A percentile compares a stretch with the other conserved stretches of the same genome.
phyloP scores from a whole-genome alignment of 2,797 vertebrate genomes.

The Xiphophorus birchmanni region DNA sequence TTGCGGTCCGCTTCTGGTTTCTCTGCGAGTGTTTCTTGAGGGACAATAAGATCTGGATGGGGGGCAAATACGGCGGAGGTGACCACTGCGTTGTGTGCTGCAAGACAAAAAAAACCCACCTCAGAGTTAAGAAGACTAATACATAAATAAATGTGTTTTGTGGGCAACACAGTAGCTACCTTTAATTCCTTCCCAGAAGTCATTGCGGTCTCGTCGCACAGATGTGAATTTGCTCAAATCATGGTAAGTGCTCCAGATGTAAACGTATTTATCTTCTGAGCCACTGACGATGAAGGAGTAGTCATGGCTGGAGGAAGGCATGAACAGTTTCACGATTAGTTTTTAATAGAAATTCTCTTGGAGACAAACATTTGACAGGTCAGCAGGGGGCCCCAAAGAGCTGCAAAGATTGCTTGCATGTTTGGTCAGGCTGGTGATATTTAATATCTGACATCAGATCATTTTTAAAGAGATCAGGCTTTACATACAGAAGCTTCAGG shows the following conservation, averaged over 20 bases:
- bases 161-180: conserved; percentile 75
- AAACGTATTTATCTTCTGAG: conserved; percentile 98
- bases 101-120: not conserved
- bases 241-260: conserved; percentile 99
- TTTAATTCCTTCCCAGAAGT: conserved; percentile 99
- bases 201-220: conserved; percentile 96
- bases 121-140: not conserved
- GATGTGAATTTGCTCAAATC: conserved; percentile 98
- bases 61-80: conserved; percentile 98
- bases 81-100: conserved; percentile 98
- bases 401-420: too few species aligned
- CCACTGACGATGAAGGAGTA: conserved; percentile 98
- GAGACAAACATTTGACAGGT: not conserved
- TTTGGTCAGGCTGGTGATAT: too few species aligned
- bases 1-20: conserved; percentile 88
- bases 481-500: not conserved
- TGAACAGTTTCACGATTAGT: not conserved
- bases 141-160: not conserved
- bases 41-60: conserved; percentile 92
- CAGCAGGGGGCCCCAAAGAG: too few species aligned
- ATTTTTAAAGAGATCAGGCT: not conserved
- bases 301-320: conserved; percentile 86
- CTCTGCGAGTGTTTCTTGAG: conserved; percentile 85
- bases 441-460: not conserved
- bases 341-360: not conserved